Base-by-base conservation (phyloP, 30 jellyfish, hydroid and myxozoan genomes). In the Aurelia coerulea region DNA sequence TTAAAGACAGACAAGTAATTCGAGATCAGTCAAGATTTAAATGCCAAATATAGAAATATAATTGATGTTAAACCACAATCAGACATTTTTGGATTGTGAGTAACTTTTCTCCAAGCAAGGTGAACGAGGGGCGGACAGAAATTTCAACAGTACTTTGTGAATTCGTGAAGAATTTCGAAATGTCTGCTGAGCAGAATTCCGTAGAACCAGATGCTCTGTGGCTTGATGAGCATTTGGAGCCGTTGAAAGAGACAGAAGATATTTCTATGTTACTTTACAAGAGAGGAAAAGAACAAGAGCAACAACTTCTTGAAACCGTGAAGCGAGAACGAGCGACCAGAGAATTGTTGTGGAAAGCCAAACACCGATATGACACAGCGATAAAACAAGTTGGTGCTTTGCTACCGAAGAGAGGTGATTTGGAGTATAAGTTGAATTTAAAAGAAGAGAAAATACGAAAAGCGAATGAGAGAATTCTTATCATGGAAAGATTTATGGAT, bases 231-330 rank as follows among this genome's bases (percentile, higher is more conserved):
- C 58, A 46, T 10, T 2, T 33, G 53, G 93, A 73, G 77, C 93
- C 93, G 15, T 23, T 84, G 82, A 68, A 81, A 58, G 93, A 84
- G 37, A 84, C 93, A 1, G 93, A 84, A 73, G 93, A 84, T 63
- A 84, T 84, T 16, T 50, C 88, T 33, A 60, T 84, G 83, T 29
- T 84, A 29, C 59, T 84, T 14, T 84, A 84, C 83, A 84, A 74
- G 69, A 51, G 93, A 49, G 93, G 74, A 33, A 84, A 73, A 51
- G 88, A 73, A 58, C 93, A 84, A 51, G 93, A 84, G 39, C 54
- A 64, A 31, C 78, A 53, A 64, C 78, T 84, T 5, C 71, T 74
- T 7, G 93, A 73, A 37, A 84, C 93, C 15, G 51, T 77, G 52
- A 73, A 33, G 53, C 65, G 88, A 29, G 93, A 84, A 54, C 63